A percentile compares a stretch with the other conserved stretches of the same genome.
These are phyloP conservation scores for Slavum lentiscoides DNA, from an alignment of 2,888 invertebrate genomes.

Conservation along the genomic window DNA sequence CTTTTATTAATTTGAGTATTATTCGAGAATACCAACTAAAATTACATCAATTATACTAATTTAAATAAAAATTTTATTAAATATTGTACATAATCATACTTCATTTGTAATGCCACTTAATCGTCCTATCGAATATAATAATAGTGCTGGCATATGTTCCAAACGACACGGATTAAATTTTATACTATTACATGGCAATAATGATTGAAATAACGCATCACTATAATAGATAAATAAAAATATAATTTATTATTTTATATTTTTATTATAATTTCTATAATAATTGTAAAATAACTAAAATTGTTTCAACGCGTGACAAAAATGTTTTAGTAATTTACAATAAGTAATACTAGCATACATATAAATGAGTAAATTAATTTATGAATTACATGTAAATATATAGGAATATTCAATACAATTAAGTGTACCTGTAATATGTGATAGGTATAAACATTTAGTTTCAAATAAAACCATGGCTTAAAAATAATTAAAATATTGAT, in stretches of 20 bases:
- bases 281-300: not conserved
- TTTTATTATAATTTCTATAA: not conserved
- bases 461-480: too few species aligned
- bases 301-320: too few species aligned
- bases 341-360: too few species aligned
- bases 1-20: constrained; percentile 9
- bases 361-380: too few species aligned
- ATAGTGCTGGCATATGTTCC: constrained; percentile 28
- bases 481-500: too few species aligned
- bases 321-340: too few species aligned
- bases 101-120: constrained; percentile 54
- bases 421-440: too few species aligned
- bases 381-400: too few species aligned
- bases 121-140: constrained; percentile 42
- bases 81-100: constrained; percentile 18
- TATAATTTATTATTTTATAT: not conserved
- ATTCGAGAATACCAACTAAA: constrained; percentile 33
- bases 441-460: too few species aligned
- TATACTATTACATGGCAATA: constrained; percentile 41
- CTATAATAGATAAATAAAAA: constrained; percentile 7
- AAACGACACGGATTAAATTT: constrained; percentile 47
- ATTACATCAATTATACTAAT: constrained; percentile 6
- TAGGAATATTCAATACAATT: too few species aligned
- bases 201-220: constrained; percentile 37
- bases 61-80: not conserved